Base-by-base conservation (phyloP, 2,888 invertebrate genomes). In the Lamproptera curius region DNA sequence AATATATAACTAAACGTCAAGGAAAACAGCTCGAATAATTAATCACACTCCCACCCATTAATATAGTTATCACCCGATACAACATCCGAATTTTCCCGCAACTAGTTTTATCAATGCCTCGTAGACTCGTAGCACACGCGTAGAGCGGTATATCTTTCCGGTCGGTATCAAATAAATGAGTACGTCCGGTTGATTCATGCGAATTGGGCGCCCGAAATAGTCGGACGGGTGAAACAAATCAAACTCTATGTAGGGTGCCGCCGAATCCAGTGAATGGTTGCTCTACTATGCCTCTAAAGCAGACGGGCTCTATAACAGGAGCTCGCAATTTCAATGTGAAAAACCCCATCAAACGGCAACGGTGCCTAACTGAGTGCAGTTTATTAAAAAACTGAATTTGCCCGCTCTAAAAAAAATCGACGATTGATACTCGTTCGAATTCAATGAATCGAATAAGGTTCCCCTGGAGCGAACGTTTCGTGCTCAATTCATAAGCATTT, bases 161-260 rank as follows among this genome's bases (percentile, higher is more conserved):
- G 67, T 68, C 65, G 69, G 75, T 74, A 81, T 76, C 81, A 80
- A 84, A 85, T 81, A 84, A 85, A 85, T 84, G 83, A 84, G 78
- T 75, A 67, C 78, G 81, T 65, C 67, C 79, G 69, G 75, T 82
- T 85, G 84, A 85, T 84, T 82, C 83, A 85, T 84, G 77, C 67
- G 81, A 75, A 82, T 76, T 74, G 82, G 82, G 82, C 75, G 67
- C 73, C 71, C 76, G 65, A 79, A 82, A 78, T 73, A 71, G 71
- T 71, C 71, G 67, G 70, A 71, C 84, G 79, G 83, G 83, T 84
- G 83, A 84, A 83, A 82, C 75, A 73, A 68, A 70, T 70, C 70
- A 69, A 71, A 74, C 68, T 67, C 64, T 67, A 62, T 65, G 67
- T 59, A 68, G 68, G 65, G 53, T 55, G 57, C 59, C 60, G 58